Base-by-base conservation (phyloP, 2,113 vertebrate genomes). In the Vulpes vulpes region DNA sequence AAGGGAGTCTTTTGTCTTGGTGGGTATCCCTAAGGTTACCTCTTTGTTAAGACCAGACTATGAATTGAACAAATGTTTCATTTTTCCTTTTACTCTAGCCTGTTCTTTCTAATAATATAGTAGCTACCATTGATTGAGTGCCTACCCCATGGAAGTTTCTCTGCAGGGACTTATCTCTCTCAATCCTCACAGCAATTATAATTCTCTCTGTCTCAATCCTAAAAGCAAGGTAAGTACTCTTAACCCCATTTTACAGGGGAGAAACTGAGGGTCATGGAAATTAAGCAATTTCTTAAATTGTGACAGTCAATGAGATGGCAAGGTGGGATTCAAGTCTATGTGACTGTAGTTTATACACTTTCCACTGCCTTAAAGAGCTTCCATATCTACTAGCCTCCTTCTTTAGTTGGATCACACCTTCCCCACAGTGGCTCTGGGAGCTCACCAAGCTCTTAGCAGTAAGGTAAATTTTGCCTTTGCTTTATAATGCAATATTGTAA, bases 1-100 rank as follows among this genome's bases (percentile, higher is more conserved):
- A 98, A 67, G 88, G 55, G 32, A 30, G 94, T 96, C 1, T 98
- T 98, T 88, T 98, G 98, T 17, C 4, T 89, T 0, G 96, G 98
- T 98, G 79, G 12, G 97, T 96, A 83, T 25, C 14, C 16, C 53
- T 35, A 17, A 1, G 69, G 23, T 38, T 82, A 43, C 25, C 22
- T 82, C 53, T 64, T 89, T 30, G 1, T 76, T 25, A 27, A 81
- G 12, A 82, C 15, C 9, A 80, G 16, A n/a, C 14, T n/a, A 4
- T 32, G 49, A 49, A 55, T 22, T 27, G 27, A 78, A 35, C 25
- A 6, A 30, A 87, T 49, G 30, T 27, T 62, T 88, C 38, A 9
- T 67, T 79, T 96, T 55, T 67, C 19, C 35, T 86, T 87, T 91
- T 9, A 65, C 38, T 65, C n/a, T n/a, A 57, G 25, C 17, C 12